phyloP scores from a whole-genome alignment of 1,140 invertebrate genomes.

The Antheraea pernyi region DNA sequence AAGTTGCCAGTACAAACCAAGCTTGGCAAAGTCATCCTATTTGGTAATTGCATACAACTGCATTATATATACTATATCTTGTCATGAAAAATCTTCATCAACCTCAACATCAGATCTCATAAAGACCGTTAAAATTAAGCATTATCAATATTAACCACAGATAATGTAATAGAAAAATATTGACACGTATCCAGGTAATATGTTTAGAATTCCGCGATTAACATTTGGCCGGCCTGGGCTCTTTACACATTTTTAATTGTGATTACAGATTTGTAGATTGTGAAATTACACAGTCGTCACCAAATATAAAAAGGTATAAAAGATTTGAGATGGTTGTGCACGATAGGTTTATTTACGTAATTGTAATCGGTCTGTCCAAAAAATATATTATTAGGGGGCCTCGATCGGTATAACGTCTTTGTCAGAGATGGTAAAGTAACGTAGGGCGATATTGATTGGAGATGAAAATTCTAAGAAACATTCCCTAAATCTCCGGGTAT shows the following conservation, averaged over 20 bases:
- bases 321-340: constrained; percentile 73
- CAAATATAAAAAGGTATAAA: constrained; percentile 20
- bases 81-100: too few species aligned
- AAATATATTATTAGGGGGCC: constrained; percentile 12
- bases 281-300: neutral
- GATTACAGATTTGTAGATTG: neutral
- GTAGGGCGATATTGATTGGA: neutral
- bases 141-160: too few species aligned
- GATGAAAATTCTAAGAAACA: neutral
- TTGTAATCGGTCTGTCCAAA: constrained; percentile 64
- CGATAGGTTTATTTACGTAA: constrained; percentile 56
- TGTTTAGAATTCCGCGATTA: too few species aligned
- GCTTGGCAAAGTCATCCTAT: too few species aligned
- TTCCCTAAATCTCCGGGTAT: neutral
- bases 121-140: too few species aligned
- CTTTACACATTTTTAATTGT: neutral
- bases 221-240: neutral
- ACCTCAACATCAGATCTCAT: too few species aligned
- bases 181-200: too few species aligned
- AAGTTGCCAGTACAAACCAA: too few species aligned
- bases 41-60: too few species aligned
- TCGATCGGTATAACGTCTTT: neutral
- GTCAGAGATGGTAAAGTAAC: neutral
- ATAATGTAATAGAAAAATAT: too few species aligned
- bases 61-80: too few species aligned